A percentile compares a stretch with the other conserved stretches of the same genome.
Conservation (phyloP, 64 coral and sea anemone species). For the Montipora efflorescens region DNA sequence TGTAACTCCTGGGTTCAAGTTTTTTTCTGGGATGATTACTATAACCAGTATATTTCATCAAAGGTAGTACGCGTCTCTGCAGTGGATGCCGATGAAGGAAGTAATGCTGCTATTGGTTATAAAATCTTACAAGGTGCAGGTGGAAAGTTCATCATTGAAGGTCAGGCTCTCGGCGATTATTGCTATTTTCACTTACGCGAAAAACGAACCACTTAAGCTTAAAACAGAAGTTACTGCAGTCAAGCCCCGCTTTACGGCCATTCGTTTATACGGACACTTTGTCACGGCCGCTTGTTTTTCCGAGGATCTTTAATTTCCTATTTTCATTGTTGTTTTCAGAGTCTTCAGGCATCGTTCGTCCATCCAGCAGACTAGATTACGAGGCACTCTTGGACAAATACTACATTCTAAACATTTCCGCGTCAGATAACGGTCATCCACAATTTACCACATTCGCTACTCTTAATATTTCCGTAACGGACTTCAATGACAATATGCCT, state of each 20-base stretch:
- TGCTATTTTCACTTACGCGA: background rate
- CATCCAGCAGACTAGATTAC: slow-evolving; percentile 88
- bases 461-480: slow-evolving; percentile 84
- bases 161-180: slow-evolving; percentile 10
- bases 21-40: too few species aligned
- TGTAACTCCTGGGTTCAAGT: too few species aligned
- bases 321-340: slow-evolving; percentile 21
- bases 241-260: too few species aligned
- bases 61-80: slow-evolving; percentile 92
- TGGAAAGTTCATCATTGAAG: slow-evolving; percentile 90
- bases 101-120: slow-evolving; percentile 81
- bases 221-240: too few species aligned
- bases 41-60: background rate
- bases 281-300: background rate
- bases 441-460: slow-evolving; percentile 49
- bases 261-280: too few species aligned
- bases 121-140: slow-evolving; percentile 68
- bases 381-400: slow-evolving; percentile 77
- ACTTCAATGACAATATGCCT: slow-evolving; percentile 95
- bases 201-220: too few species aligned
- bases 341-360: slow-evolving; percentile 91
- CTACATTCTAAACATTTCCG: slow-evolving; percentile 90
- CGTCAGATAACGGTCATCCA: slow-evolving; percentile 70
- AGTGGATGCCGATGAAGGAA: slow-evolving; percentile 77
- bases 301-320: background rate